Evolutionary conservation across 1,140 invertebrate species (phyloP).

Genomic region (Parasteatoda tepidariorum): DNA sequence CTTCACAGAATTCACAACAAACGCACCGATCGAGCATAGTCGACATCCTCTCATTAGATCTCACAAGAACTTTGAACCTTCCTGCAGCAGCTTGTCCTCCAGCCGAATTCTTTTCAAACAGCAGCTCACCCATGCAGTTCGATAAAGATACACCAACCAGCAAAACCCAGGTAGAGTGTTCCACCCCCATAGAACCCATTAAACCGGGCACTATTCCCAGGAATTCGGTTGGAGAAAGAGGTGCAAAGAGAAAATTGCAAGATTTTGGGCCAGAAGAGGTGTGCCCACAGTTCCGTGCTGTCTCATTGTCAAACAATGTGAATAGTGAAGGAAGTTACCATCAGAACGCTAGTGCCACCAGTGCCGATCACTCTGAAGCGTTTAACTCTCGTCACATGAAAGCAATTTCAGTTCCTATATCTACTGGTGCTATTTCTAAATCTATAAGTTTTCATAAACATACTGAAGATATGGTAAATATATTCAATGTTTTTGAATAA

Average conservation of each 20-base stretch:
- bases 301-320: background rate
- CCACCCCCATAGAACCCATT: background rate
- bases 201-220: background rate
- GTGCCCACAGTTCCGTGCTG: constrained; percentile 35
- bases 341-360: background rate
- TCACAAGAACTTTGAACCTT: constrained; percentile 50
- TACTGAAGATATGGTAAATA: constrained; percentile 72
- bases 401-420: constrained; percentile 28
- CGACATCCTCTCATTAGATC: constrained; percentile 59
- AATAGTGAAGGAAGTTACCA: background rate
- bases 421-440: constrained; percentile 83
- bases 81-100: constrained; percentile 4
- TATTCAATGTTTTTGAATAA: background rate
- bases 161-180: background rate
- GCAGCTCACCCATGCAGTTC: constrained; percentile 15
- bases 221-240: background rate
- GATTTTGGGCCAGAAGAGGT: constrained; percentile 42
- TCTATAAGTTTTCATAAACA: constrained; percentile 93
- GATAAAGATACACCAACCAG: constrained; percentile 31
- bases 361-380: background rate
- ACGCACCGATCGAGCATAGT: constrained; percentile 54
- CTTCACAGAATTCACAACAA: constrained; percentile 41
- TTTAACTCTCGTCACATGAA: constrained; percentile 17
- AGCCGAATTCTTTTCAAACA: background rate
- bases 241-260: constrained; percentile 39